Conservation (phyloP, 2,113 vertebrate genomes). For the Ciconia boyciana region DNA sequence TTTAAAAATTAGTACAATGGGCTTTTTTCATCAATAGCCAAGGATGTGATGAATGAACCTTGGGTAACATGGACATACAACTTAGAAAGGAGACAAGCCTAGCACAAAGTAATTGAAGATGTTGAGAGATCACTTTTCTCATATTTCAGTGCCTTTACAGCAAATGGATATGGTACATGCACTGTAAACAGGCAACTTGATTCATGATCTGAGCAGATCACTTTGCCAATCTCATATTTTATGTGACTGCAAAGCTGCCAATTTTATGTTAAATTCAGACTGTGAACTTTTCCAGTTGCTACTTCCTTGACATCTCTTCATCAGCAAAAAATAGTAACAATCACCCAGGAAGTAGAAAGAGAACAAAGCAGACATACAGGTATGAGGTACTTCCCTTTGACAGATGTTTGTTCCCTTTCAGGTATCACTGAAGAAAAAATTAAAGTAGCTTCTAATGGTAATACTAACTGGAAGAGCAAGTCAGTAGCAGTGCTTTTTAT, state of each 20-base stretch:
- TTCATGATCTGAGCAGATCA: background rate
- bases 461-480: background rate
- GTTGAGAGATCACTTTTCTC: background rate
- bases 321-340: background rate
- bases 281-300: background rate
- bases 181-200: background rate
- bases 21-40: background rate
- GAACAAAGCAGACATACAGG: background rate
- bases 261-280: background rate
- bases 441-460: background rate
- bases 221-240: background rate
- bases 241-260: background rate
- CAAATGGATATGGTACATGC: background rate
- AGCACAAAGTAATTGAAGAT: background rate
- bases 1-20: background rate
- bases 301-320: background rate
- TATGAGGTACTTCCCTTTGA: background rate
- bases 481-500: background rate
- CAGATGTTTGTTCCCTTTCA: background rate
- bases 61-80: background rate
- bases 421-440: background rate
- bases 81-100: background rate
- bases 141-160: background rate
- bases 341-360: background rate
- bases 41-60: background rate